Conservation (phyloP, 92 coral and sea anemone genomes). For the Metridium senile region DNA sequence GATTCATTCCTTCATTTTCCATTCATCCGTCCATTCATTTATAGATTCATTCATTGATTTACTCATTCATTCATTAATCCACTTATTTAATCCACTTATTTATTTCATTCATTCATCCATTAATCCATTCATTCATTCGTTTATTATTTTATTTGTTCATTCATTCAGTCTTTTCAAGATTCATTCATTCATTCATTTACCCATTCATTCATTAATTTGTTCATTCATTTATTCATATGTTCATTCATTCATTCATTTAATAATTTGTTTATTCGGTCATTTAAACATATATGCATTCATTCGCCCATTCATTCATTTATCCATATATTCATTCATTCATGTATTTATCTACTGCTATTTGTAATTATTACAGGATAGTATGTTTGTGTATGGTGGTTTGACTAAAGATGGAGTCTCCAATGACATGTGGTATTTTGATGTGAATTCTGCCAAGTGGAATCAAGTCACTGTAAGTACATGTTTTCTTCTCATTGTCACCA, state of each 20-base stretch:
- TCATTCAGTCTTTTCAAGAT: too few species aligned
- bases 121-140: not conserved
- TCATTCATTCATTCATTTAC: not conserved
- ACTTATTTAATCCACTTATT: too few species aligned
- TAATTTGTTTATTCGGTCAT: too few species aligned
- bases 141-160: not conserved
- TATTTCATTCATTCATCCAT: not conserved
- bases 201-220: too few species aligned
- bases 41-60: not conserved
- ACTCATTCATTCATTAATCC: not conserved
- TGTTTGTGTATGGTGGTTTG: conserved; percentile 82
- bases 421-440: conserved; percentile 71
- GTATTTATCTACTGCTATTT: not conserved
- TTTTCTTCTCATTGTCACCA: too few species aligned
- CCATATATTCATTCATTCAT: not conserved
- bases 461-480: conserved; percentile 29
- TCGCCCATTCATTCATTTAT: not conserved
- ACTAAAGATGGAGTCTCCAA: conserved; percentile 58
- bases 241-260: not conserved
- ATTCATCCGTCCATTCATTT: not conserved
- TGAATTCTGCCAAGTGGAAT: conserved; percentile 62
- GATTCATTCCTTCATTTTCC: not conserved
- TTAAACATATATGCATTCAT: too few species aligned
- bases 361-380: conserved; percentile 56
- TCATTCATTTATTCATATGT: not conserved